phyloP scores from a whole-genome alignment of 2,113 vertebrate species.

The Rhabdomys dilectus region DNA sequence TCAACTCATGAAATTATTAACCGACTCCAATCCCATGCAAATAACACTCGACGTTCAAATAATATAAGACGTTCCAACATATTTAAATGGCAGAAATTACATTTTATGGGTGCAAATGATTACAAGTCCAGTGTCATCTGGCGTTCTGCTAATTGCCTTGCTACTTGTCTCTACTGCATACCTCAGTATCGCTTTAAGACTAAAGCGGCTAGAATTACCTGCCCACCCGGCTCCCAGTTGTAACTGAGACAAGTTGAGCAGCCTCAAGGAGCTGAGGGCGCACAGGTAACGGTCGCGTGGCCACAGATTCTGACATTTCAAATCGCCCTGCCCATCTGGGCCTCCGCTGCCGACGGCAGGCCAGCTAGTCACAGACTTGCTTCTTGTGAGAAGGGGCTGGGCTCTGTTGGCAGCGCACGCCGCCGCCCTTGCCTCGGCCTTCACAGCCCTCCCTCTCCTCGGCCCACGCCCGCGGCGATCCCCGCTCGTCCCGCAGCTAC shows the following conservation, averaged over 20 bases:
- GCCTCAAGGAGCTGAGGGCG: background rate
- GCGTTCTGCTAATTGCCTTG: background rate
- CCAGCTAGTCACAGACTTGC: background rate
- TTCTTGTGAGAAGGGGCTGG: background rate
- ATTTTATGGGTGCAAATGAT: background rate
- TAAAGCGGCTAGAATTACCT: slow-evolving; percentile 17
- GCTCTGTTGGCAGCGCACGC: background rate
- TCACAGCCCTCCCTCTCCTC: background rate
- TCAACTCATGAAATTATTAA: background rate
- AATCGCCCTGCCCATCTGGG: background rate
- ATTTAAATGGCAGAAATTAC: slow-evolving; percentile 41
- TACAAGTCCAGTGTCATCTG: background rate
- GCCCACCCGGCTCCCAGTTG: background rate
- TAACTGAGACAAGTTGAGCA: background rate
- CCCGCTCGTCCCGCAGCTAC: background rate
- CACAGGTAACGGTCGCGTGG: slow-evolving; percentile 2
- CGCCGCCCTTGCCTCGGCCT: slow-evolving; percentile 55
- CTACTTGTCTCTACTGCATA: slow-evolving; percentile 3
- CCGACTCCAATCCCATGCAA: background rate
- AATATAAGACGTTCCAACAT: background rate
- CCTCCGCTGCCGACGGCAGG: background rate
- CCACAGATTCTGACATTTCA: slow-evolving; percentile 18
- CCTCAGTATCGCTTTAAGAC: background rate
- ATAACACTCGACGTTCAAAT: background rate
- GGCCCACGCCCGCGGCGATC: background rate